Evolutionary conservation across 2,888 invertebrate genomes (phyloP).

Genomic region (Sinodicranocentrus sp.): DNA sequence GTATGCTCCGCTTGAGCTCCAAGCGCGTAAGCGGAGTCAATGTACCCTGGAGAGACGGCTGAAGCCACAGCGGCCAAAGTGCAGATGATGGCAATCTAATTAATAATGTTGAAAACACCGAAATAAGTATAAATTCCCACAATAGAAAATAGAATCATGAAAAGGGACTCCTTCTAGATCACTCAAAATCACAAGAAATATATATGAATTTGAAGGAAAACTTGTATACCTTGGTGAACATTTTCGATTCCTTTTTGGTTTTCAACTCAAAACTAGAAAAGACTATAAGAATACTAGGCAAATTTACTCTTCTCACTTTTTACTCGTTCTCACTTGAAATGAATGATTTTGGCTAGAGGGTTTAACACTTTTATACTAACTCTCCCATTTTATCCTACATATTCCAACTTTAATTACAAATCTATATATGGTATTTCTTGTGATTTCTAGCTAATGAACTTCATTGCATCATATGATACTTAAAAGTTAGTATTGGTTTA

Average conservation of each 20-base stretch:
- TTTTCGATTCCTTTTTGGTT: conserved; percentile 23
- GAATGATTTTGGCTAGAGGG: conserved; percentile 12
- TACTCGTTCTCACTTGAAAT: conserved; percentile 21
- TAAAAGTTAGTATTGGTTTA: neutral
- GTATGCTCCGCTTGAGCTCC: conserved; percentile 66
- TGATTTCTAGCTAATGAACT: too few relatives aligned
- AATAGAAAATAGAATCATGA: neutral
- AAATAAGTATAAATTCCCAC: neutral
- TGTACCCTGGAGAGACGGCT: conserved; percentile 61
- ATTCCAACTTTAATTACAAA: conserved; percentile 23
- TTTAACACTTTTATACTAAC: conserved; percentile 36
- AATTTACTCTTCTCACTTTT: conserved; percentile 18
- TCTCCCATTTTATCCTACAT: conserved; percentile 26
- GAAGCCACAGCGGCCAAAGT: conserved; percentile 62
- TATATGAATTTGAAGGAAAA: neutral
- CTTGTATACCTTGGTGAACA: conserved; percentile 50
- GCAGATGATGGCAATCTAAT: conserved; percentile 63
- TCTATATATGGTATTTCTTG: conserved; percentile 36
- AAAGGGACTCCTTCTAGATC: too few relatives aligned
- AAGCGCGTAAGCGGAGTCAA: conserved; percentile 58
- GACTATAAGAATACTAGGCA: too few relatives aligned
- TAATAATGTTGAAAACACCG: conserved; percentile 25
- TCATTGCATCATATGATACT: neutral
- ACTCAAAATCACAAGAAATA: neutral
- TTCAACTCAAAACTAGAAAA: too few relatives aligned